Evolutionary conservation across 2,797 vertebrate species (phyloP), one percentile per base, ranked within the genome.

Genomic region (Naso thynnoides): DNA sequence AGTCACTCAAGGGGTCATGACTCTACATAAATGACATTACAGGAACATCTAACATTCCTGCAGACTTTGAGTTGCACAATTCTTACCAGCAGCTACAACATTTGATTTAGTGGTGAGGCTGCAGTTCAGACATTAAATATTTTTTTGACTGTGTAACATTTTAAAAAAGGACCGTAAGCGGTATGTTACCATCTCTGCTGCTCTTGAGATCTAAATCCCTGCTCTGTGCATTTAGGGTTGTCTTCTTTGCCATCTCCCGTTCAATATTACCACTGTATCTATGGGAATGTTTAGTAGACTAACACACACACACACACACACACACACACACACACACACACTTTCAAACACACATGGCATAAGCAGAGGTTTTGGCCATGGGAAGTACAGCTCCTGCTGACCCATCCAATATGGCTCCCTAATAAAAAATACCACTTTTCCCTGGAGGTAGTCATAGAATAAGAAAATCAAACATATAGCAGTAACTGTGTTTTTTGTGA

Each of bases 91-190:
- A 48, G 36, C 21, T 16, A 13, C 60, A 50, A 41, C 44, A 36
- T 23, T 4, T 73, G 70, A 87, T 21, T 74, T 54, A 80, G 33
- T 27, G n/a, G 8, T 14, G 60, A 78, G 58, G 54, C 71, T 74
- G 73, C 59, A 56, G 44, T 49, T 68, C 68, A 24, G 18, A 65
- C 39, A 59, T 52, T 6, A 19, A 39, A 56, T 61, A 73, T 68
- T 56, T 73, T n/a, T 72, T 56, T 54, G 44, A 55, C 66, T 24
- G n/a, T 21, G 29, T 63, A 64, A 50, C 54, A 59, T 66, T 67
- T 73, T 6, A 33, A 62, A 79, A 48, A 70, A 23, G 13, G 19
- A 29, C 33, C 41, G 64, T 26, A 21, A 59, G 29, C 19, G 60
- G 47, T n/a, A 47, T 73, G 50, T 41, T n/a, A 6, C 61, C 56